Conservation (phyloP, 2,888 invertebrate genomes). For the Calephelis perditalis region DNA sequence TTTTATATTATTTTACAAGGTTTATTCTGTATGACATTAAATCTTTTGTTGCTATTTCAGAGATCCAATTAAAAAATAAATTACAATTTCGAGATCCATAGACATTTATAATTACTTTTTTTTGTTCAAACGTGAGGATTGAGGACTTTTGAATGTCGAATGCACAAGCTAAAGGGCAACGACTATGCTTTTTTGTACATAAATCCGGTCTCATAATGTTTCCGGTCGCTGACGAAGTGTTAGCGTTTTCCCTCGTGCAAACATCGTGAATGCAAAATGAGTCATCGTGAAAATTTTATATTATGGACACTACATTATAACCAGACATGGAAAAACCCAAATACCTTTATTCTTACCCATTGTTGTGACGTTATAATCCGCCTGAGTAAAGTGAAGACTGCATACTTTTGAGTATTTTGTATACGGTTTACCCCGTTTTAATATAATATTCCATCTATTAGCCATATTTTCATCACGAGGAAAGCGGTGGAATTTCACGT, state of each 20-base stretch:
- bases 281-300: constrained; percentile 24
- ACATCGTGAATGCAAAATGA: constrained; percentile 15
- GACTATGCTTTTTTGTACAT: constrained; percentile 22
- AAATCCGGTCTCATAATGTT: constrained; percentile 29
- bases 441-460: constrained; percentile 63
- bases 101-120: constrained; percentile 15
- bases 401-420: constrained; percentile 76
- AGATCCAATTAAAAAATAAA: constrained; percentile 2
- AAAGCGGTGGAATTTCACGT: constrained; percentile 72
- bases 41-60: not conserved
- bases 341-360: constrained; percentile 76
- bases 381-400: constrained; percentile 68
- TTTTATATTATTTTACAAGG: too few relatives aligned
- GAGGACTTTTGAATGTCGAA: constrained; percentile 27
- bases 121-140: constrained; percentile 1
- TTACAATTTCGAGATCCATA: constrained; percentile 11
- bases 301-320: constrained; percentile 32
- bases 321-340: constrained; percentile 60
- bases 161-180: constrained; percentile 29
- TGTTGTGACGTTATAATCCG: constrained; percentile 71
- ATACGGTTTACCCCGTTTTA: constrained; percentile 68
- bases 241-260: constrained; percentile 20
- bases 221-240: constrained; percentile 21
- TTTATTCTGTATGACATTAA: not conserved
- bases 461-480: constrained; percentile 62